Evolutionary conservation across 1,140 invertebrate genomes (phyloP), one percentile per base, ranked within the genome.

Genomic region (Panonychus citri): DNA sequence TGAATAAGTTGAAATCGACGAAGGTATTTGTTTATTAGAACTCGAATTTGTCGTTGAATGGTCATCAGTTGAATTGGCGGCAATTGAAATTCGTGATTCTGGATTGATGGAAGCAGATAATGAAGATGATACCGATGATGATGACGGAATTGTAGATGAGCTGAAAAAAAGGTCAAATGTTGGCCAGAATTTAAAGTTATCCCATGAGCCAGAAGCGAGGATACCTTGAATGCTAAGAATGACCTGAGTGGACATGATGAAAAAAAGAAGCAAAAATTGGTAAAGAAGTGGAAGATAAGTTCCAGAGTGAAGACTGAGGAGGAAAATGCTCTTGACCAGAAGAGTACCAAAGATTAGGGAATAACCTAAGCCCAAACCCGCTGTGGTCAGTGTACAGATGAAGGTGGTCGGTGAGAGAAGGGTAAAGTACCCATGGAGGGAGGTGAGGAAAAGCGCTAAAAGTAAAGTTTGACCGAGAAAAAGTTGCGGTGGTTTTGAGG

Each of bases 221-320:
- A 69, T 48, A 66, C 65, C 66, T 49, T 68, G 62, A 12, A 65
- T 61, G 27, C 62, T 81, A 61, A 91, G 88, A 40, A 82, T 84
- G 58, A 91, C 78, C 74, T 94, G 71, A 2, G 71, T 68, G 10
- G 69, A 65, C 30, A 74, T 68, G 3, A 86, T 83, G 66, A 94
- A 93, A 64, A 90, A 80, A 61, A 94, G 73, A 15, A 93, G 76
- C 8, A 88, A 71, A 52, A 82, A 85, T 70, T 76, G 87, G 70
- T 93, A 93, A 3, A 84, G 81, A 2, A 87, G 85, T 30, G 86
- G 85, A n/a, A 93, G 72, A 66, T 93, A 91, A 26, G 90, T 84
- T 13, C 86, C 85, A 28, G 82, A 80, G 66, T 90, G 86, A 39
- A 91, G 76, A 62, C 85, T 88, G 58, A 93, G 78, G 42, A 93